Evolutionary conservation across 2,888 invertebrate genomes (phyloP).

Genomic region (Malthinus seriepunctatus): DNA sequence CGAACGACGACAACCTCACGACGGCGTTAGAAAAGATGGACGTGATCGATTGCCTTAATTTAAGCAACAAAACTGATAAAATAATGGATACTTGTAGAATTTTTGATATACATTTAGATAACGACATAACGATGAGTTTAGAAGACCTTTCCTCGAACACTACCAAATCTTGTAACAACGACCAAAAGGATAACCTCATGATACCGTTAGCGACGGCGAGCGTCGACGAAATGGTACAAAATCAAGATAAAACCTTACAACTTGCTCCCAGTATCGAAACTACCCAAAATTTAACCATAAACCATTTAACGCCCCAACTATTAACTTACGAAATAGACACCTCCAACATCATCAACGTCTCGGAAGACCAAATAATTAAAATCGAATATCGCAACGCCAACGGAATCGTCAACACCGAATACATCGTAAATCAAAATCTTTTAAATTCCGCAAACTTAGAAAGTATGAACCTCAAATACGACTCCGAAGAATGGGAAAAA

Average conservation of each 20-base stretch:
- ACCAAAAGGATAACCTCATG: background rate
- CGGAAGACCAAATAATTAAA: constrained; percentile 49
- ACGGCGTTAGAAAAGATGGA: constrained; percentile 5
- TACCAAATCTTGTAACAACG: background rate
- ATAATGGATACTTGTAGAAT: background rate
- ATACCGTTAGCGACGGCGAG: background rate
- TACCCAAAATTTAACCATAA: background rate
- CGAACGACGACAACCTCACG: constrained; percentile 3
- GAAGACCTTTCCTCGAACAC: background rate
- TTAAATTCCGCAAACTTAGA: constrained; percentile 22
- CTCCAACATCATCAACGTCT: constrained; percentile 43
- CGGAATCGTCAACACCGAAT: constrained; percentile 48
- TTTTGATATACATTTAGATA: background rate
- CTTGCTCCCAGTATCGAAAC: background rate
- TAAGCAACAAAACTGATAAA: background rate
- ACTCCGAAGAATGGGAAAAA: constrained; percentile 8
- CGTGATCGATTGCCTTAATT: background rate
- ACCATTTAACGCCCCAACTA: constrained; percentile 5
- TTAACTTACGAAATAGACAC: constrained; percentile 24
- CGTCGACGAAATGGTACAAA: background rate
- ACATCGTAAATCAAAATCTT: constrained; percentile 46
- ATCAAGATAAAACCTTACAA: background rate
- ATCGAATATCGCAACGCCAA: constrained; percentile 49
- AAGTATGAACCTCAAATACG: constrained; percentile 9
- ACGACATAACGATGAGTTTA: background rate